phyloP scores from a whole-genome alignment of 2,888 invertebrate genomes.

The Mamestra brassicae region DNA sequence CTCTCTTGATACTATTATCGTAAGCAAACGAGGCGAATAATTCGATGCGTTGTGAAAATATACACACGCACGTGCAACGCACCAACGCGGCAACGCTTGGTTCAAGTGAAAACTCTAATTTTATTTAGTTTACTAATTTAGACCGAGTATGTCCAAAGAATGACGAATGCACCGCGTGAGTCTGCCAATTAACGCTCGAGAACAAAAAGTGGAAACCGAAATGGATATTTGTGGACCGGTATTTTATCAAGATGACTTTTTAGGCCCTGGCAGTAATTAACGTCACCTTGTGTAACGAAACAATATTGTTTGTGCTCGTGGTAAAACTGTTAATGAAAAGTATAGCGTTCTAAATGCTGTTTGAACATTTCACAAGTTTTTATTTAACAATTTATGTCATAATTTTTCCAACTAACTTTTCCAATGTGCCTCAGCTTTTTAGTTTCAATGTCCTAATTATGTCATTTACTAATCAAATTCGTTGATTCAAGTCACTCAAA shows the following conservation, averaged over 20 bases:
- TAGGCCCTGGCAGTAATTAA: conserved; percentile 60
- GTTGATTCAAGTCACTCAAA: conserved; percentile 32
- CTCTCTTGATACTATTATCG: conserved; percentile 72
- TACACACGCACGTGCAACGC: conserved; percentile 82
- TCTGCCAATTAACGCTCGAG: conserved; percentile 63
- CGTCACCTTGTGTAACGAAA: conserved; percentile 53
- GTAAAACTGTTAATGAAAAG: neutral
- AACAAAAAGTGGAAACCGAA: conserved; percentile 63
- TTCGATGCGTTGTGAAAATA: conserved; percentile 88
- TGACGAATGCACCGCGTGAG: conserved; percentile 59
- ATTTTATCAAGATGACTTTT: conserved; percentile 67
- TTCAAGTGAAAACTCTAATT: conserved; percentile 70
- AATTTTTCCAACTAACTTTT: neutral
- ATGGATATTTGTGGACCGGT: conserved; percentile 65
- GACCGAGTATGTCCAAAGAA: conserved; percentile 60
- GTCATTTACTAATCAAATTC: conserved; percentile 21
- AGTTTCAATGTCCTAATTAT: conserved; percentile 1
- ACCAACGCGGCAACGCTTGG: conserved; percentile 75
- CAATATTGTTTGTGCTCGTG: conserved; percentile 41
- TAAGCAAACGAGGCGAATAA: conserved; percentile 85
- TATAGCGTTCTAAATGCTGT: conserved; percentile 15
- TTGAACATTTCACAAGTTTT: conserved; percentile 6
- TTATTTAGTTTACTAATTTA: conserved; percentile 68
- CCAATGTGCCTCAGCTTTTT: neutral
- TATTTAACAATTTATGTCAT: neutral